Evolutionary conservation across 1,140 invertebrate genomes (phyloP), one percentile per base, ranked within the genome.

Genomic region (Wiebesia pumilae): DNA sequence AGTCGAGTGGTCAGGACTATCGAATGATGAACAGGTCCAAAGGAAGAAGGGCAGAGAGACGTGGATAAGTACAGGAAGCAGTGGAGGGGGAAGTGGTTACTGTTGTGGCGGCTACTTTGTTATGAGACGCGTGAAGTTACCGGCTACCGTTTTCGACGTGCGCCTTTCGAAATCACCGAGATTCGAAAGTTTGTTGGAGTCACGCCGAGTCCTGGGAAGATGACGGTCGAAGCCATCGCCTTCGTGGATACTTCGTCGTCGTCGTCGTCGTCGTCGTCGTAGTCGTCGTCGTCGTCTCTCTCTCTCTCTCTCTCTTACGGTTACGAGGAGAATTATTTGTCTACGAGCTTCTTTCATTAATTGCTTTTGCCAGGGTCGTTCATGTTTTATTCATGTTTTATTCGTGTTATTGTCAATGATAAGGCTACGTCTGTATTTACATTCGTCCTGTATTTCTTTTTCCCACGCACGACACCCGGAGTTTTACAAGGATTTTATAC

Each of bases 311-410:
- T 30, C 24, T 27, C 30, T 67, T 0, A 27, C 2, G 16, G 47
- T 16, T 27, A 58, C 27, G 16, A 82, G 27, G 16, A 82, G 27
- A 77, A 80, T 82, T 58, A 69, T 83, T 82, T 33, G 38, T 83
- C 85, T 73, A 33, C 33, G 33, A 71, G 81, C 30, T 83, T 40
- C 67, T 54, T 87, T 73, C 67, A 54, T 80, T 83, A 83, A 87
- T 83, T 86, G 62, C 58, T 62, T 19, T 24, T 38, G 19, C 58
- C 27, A 43, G 75, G 40, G 4, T 35, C 35, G 6, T 30, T 43
- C 30, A 83, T 83, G 81, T 80, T 79, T 87, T 87, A 87, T 87
- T 87, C 85, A 83, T 83, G 81, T 80, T 79, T 87, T 87, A 87
- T 87, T 87, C 85, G 83, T 87, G 33, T 12, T 87, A 80, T 69